phyloP scores from a whole-genome alignment of 2,888 invertebrate species.

The Podabrus alpinus region DNA sequence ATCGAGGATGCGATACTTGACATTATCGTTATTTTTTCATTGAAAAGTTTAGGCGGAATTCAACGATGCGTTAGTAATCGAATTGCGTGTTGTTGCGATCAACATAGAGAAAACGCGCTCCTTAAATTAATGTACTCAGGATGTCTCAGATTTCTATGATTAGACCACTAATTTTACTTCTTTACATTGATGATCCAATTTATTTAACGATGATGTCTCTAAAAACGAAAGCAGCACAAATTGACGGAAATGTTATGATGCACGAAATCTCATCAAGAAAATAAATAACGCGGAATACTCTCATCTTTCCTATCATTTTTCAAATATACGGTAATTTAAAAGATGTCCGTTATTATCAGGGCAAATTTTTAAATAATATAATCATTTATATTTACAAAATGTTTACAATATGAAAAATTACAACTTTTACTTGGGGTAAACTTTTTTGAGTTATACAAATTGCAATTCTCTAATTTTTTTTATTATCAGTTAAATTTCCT shows the following conservation, averaged over 20 bases:
- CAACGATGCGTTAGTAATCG: conserved; percentile 38
- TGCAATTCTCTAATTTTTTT: background rate
- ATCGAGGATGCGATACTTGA: conserved; percentile 3
- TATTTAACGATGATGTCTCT: conserved; percentile 10
- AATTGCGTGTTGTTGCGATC: conserved; percentile 41
- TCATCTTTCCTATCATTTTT: conserved; percentile 1
- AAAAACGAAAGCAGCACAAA: background rate
- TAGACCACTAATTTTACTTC: conserved; percentile 35
- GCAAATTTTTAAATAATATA: background rate
- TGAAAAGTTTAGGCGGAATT: background rate
- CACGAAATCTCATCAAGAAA: conserved; percentile 3
- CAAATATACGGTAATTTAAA: background rate
- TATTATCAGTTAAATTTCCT: background rate
- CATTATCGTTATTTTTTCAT: background rate
- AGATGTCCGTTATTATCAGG: background rate
- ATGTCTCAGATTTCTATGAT: conserved; percentile 35
- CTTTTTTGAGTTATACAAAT: background rate
- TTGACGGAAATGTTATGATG: conserved; percentile 2
- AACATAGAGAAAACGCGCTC: conserved; percentile 29
- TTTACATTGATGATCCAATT: conserved; percentile 34
- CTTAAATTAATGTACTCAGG: conserved; percentile 29
- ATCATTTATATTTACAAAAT: background rate
- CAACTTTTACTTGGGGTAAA: background rate
- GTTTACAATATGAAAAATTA: background rate
- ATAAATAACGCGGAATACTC: conserved; percentile 1